Percentiles rank a stretch among this genome's conserved stretches.
These are phyloP conservation scores for Esox masquinongy DNA, from an alignment of 2,797 vertebrate genomes.

Conservation along the genomic window DNA sequence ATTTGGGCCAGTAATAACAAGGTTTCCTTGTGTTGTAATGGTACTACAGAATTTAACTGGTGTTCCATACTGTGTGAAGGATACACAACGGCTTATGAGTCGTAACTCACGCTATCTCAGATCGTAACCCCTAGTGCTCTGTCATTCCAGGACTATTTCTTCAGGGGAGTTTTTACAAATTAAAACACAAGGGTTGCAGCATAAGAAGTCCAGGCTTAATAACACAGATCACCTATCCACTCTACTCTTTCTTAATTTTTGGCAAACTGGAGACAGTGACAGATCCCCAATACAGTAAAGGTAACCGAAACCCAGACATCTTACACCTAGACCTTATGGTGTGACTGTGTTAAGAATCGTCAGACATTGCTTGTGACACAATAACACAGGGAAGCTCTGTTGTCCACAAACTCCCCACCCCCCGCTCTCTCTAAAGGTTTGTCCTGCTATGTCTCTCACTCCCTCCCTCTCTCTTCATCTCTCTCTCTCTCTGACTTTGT, in stretches of 20 bases:
- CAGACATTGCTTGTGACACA: constrained; percentile 45
- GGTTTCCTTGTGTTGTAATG: neutral
- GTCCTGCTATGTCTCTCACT: constrained; percentile 18
- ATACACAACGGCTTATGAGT: constrained; percentile 24
- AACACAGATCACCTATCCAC: neutral
- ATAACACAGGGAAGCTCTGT: constrained; percentile 22
- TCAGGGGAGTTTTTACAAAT: neutral
- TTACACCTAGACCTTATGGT: constrained; percentile 31
- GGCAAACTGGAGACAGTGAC: neutral
- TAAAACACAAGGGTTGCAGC: neutral
- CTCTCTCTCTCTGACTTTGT: constrained; percentile 39
- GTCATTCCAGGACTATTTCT: neutral
- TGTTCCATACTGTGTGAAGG: constrained; percentile 20
- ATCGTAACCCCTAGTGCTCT: constrained; percentile 21
- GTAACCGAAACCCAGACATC: constrained; percentile 31
- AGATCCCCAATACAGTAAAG: neutral
- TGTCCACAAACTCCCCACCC: constrained; percentile 15
- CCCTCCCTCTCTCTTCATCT: constrained; percentile 16
- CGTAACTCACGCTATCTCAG: neutral
- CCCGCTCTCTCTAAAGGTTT: neutral
- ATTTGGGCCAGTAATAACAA: neutral
- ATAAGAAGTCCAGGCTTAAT: neutral
- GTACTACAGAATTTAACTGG: constrained; percentile 15
- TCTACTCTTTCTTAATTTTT: neutral
- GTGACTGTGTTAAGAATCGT: constrained; percentile 50